These are phyloP conservation scores for Acanthurus leucopareius DNA, from an alignment of 2,797 vertebrate genomes.

Conservation along the genomic window DNA sequence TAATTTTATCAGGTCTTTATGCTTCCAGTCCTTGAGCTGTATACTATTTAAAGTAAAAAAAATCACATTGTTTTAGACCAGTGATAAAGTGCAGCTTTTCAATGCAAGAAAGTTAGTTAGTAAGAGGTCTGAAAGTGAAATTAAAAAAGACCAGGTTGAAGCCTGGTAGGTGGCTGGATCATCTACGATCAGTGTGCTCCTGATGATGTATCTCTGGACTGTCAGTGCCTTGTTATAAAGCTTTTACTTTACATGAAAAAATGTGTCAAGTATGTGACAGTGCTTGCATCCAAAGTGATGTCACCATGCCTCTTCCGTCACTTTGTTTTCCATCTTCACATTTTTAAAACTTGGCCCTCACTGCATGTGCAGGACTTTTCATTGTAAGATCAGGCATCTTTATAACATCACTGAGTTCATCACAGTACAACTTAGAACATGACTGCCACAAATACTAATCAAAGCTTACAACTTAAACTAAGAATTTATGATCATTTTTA, in stretches of 20 bases:
- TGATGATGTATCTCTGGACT: background rate
- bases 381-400: background rate
- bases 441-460: background rate
- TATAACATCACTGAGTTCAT: background rate
- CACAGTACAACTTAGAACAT: background rate
- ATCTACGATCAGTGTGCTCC: background rate
- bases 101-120: slow-evolving; percentile 18
- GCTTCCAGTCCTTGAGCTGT: slow-evolving; percentile 39
- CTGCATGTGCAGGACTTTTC: no score
- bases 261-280: no score
- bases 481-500: no score
- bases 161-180: background rate
- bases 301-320: no score
- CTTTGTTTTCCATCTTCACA: no score
- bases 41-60: slow-evolving; percentile 41
- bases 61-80: slow-evolving; percentile 41
- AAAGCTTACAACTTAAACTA: background rate
- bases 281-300: no score
- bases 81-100: slow-evolving; percentile 36
- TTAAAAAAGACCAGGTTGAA: background rate
- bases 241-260: no score
- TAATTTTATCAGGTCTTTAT: slow-evolving; percentile 58
- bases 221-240: background rate
- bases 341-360: no score
- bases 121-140: slow-evolving; percentile 24